Percentiles rank a stretch among this genome's conserved stretches.
These are phyloP conservation scores for Falco rusticolus DNA, from an alignment of 2,797 vertebrate species.

Conservation along the genomic window DNA sequence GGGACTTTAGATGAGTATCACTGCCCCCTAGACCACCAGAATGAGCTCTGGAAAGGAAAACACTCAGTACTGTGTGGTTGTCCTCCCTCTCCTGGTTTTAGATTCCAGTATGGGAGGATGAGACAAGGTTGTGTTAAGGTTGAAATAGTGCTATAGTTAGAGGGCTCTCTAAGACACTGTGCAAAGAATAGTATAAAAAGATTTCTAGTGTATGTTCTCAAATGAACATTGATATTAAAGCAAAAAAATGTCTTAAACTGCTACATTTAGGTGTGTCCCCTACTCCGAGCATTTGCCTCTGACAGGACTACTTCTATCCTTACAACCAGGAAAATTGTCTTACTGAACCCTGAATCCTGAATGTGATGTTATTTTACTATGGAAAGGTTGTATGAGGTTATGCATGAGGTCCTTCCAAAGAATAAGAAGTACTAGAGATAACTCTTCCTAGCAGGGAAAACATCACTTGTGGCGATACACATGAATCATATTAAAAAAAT, in stretches of 20 bases:
- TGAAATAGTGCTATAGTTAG: not conserved
- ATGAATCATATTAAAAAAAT: not conserved
- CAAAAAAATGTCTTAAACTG: not conserved
- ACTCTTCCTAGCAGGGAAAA: not conserved
- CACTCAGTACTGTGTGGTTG: rapidly evolving
- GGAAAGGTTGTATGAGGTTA: not conserved
- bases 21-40: not conserved
- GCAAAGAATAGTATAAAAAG: not conserved
- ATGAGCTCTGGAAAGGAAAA: not conserved
- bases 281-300: rapidly evolving
- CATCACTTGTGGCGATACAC: not conserved
- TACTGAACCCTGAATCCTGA: not conserved
- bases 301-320: not conserved
- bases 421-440: not conserved
- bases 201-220: not conserved
- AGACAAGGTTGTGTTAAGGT: not conserved
- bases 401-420: not conserved
- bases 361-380: not conserved
- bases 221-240: not conserved
- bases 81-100: not conserved
- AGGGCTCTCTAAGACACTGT: not conserved
- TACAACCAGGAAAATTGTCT: not conserved
- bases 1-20: not conserved
- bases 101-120: not conserved
- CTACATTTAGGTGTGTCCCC: not conserved